Conservation (phyloP, 1,140 invertebrate species). For the Saxidomus purpurata region DNA sequence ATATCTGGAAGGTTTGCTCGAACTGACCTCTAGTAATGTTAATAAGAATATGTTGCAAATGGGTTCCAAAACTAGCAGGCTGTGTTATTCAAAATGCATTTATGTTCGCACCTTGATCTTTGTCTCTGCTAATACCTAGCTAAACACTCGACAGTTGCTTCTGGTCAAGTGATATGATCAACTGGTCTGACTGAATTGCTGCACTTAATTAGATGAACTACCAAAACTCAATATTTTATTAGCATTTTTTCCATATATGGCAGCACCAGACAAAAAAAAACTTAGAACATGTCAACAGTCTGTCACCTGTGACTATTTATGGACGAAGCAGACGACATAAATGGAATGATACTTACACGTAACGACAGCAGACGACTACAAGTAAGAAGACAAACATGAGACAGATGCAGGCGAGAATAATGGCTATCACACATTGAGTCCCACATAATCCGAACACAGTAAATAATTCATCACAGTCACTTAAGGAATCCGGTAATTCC, state of each 20-base stretch:
- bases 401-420: conserved; percentile 59
- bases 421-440: conserved; percentile 66
- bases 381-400: conserved; percentile 62
- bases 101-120: too few species aligned
- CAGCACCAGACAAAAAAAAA: background rate
- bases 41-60: too few species aligned
- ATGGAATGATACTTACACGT: conserved; percentile 59
- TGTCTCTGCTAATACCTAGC: too few species aligned
- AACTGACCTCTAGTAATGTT: too few species aligned
- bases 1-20: too few species aligned
- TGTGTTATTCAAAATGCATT: too few species aligned
- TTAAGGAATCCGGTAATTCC: conserved; percentile 11
- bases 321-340: background rate
- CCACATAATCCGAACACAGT: conserved; percentile 56
- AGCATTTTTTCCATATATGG: background rate
- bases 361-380: conserved; percentile 60
- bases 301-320: background rate
- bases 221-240: background rate
- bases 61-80: too few species aligned
- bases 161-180: too few species aligned
- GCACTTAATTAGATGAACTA: background rate
- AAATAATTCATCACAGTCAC: conserved; percentile 56
- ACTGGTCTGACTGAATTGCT: background rate
- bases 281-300: background rate
- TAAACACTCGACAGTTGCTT: too few species aligned